A percentile compares a stretch with the other conserved stretches of the same genome.
phyloP scores from a whole-genome alignment of 2,113 vertebrate genomes.

The Ailurus styani region DNA sequence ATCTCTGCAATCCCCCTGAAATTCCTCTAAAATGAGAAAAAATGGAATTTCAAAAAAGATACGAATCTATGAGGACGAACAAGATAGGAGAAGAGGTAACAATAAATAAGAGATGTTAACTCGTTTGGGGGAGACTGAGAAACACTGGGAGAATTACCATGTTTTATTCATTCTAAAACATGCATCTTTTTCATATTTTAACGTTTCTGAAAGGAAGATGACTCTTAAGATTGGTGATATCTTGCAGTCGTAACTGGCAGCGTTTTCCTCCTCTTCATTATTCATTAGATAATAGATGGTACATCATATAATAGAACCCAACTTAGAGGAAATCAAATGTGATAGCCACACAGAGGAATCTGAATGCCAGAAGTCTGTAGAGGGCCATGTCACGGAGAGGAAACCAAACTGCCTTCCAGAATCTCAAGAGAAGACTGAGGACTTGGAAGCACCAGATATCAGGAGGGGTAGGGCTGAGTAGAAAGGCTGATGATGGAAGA shows the following conservation, averaged over 20 bases:
- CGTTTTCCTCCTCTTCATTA: background rate
- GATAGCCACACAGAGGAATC: background rate
- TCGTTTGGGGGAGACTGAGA: background rate
- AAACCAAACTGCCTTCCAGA: background rate
- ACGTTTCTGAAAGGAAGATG: background rate
- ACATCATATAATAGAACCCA: background rate
- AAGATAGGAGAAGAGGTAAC: background rate
- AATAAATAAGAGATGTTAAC: background rate
- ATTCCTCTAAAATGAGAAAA: background rate
- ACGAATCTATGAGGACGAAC: background rate
- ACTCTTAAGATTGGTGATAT: background rate
- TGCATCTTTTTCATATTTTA: background rate
- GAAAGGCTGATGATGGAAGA: fast-evolving
- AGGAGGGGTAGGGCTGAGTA: fast-evolving
- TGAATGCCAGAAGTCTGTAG: background rate
- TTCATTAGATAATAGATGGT: background rate
- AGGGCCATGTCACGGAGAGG: background rate
- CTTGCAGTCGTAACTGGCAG: background rate
- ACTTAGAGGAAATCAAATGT: background rate
- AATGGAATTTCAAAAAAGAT: background rate
- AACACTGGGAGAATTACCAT: too few relatives aligned
- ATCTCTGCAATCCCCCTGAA: background rate
- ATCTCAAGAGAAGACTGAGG: background rate
- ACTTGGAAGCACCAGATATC: too few relatives aligned
- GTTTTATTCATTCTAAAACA: background rate